Percentiles rank a stretch among this genome's conserved stretches.
These are phyloP conservation scores for Micrasema minimum DNA, from an alignment of 1,140 invertebrate genomes.

Conservation along the genomic window DNA sequence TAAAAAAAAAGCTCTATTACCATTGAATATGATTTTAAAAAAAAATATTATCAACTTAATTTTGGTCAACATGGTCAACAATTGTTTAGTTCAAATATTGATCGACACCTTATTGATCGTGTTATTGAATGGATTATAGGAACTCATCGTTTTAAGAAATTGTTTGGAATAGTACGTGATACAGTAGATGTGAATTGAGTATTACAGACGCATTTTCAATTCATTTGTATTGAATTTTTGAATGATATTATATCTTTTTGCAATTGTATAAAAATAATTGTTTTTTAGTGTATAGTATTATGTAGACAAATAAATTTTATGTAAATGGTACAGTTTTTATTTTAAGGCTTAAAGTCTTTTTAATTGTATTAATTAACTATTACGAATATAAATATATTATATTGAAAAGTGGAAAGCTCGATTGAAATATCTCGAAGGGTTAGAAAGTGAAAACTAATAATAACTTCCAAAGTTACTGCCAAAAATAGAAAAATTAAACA, in stretches of 20 bases:
- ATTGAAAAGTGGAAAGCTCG: too few relatives aligned
- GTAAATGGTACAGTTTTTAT: slow-evolving; percentile 24
- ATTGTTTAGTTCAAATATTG: too few relatives aligned
- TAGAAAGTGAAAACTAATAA: not conserved
- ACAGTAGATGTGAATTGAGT: too few relatives aligned
- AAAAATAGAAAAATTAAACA: slow-evolving; percentile 13
- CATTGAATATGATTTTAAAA: too few relatives aligned
- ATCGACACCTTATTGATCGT: too few relatives aligned
- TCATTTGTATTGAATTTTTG: not conserved
- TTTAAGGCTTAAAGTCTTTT: slow-evolving; percentile 29
- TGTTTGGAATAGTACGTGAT: not conserved
- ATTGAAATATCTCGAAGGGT: not conserved
- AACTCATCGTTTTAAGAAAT: slow-evolving; percentile 1
- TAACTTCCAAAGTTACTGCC: slow-evolving; percentile 26
- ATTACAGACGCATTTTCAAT: too few relatives aligned
- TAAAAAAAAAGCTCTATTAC: too few relatives aligned
- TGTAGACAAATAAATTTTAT: not conserved
- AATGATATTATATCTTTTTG: slow-evolving; percentile 1
- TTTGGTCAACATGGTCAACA: not conserved
- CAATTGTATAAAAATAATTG: slow-evolving; percentile 13
- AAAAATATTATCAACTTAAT: too few relatives aligned
- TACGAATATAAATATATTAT: too few relatives aligned
- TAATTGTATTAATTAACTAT: not conserved
- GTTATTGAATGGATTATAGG: not conserved
- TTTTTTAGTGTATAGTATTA: slow-evolving; percentile 6